Evolutionary conservation across 1,140 invertebrate genomes (phyloP).

Genomic region (Subanguina moxae): DNA sequence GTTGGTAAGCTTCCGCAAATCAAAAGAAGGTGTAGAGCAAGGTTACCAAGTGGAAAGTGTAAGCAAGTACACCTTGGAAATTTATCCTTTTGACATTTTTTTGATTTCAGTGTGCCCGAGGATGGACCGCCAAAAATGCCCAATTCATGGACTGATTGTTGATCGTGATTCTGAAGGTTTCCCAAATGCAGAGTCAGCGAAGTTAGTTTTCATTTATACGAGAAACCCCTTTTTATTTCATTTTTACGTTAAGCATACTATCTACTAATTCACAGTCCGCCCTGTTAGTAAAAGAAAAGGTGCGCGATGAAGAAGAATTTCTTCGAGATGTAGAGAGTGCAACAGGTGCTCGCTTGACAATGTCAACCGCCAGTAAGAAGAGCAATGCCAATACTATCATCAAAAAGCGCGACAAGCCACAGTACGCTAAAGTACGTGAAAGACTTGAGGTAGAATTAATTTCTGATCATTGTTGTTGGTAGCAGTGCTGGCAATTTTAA

Average conservation of each 20-base stretch:
- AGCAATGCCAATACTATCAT: slow-evolving; percentile 16
- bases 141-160: slow-evolving; percentile 46
- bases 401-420: slow-evolving; percentile 33
- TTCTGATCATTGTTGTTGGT: background rate
- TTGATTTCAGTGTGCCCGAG: slow-evolving; percentile 32
- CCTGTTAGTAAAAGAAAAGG: slow-evolving; percentile 11
- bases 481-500: slow-evolving; percentile 3
- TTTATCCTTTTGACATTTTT: too few relatives aligned
- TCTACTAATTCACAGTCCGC: slow-evolving; percentile 13
- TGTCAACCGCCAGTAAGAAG: background rate
- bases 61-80: too few relatives aligned
- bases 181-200: slow-evolving; percentile 18
- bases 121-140: slow-evolving; percentile 45
- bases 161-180: slow-evolving; percentile 46
- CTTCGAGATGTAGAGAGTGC: slow-evolving; percentile 47
- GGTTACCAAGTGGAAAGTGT: slow-evolving; percentile 27
- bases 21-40: slow-evolving; percentile 35
- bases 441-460: slow-evolving; percentile 33
- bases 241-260: background rate
- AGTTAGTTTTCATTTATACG: slow-evolving; percentile 28
- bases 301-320: slow-evolving; percentile 40
- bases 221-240: slow-evolving; percentile 10
- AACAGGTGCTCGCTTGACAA: slow-evolving; percentile 27
- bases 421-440: slow-evolving; percentile 23
- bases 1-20: slow-evolving; percentile 35